These are phyloP conservation scores for Parazoanthus swiftii DNA, from an alignment of 92 coral and sea anemone species.

Conservation along the genomic window DNA sequence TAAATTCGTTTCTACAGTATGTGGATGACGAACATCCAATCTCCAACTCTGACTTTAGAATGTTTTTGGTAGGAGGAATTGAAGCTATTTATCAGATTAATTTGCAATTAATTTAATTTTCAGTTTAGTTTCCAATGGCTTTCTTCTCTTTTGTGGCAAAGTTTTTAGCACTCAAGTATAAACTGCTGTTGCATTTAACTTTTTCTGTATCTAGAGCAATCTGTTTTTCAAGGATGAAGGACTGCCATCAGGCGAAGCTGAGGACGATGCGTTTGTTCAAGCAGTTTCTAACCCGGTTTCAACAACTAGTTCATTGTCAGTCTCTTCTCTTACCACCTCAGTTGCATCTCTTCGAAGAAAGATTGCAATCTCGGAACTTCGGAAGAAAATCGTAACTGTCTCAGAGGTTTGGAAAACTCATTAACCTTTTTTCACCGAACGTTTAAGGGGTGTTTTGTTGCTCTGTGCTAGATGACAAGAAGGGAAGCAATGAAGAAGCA, in stretches of 20 bases:
- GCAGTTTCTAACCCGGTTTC: constrained; percentile 50
- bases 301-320: constrained; percentile 40
- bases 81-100: not conserved
- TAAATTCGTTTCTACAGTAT: not conserved
- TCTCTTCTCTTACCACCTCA: constrained; percentile 44
- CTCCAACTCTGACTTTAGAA: constrained; percentile 5
- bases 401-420: constrained; percentile 34
- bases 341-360: constrained; percentile 49
- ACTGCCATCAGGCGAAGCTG: constrained; percentile 56
- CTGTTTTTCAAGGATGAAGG: constrained; percentile 88
- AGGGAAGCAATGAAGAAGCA: not conserved
- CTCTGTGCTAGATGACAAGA: not conserved
- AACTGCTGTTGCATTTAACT: constrained; percentile 12
- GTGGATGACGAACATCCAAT: not conserved
- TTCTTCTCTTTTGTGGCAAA: not conserved
- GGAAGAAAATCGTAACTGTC: constrained; percentile 35
- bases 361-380: constrained; percentile 39
- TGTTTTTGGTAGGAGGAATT: constrained; percentile 54
- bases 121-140: constrained; percentile 7
- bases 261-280: constrained; percentile 77
- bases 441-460: not conserved
- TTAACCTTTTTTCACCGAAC: not conserved
- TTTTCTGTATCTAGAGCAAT: constrained; percentile 62
- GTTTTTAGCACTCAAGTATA: not conserved
- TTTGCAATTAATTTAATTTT: not conserved